Conservation (phyloP, 2,888 invertebrate genomes). For the Oligia fasciuncula region DNA sequence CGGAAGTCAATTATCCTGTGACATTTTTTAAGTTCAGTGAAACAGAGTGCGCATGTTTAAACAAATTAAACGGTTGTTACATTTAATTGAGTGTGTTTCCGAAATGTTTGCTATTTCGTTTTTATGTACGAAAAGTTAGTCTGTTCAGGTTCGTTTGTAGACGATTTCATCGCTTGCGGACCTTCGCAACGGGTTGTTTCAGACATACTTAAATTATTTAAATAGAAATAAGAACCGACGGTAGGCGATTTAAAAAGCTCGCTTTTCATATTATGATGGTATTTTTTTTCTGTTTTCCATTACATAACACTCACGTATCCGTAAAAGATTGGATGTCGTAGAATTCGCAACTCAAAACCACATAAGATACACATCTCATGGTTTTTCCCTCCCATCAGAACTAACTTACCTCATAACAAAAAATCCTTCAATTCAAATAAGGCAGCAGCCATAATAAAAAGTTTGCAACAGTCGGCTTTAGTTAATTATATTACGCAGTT, state of each 20-base stretch:
- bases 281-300: background rate
- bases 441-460: slow-evolving; percentile 45
- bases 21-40: slow-evolving; percentile 41
- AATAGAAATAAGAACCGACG: background rate
- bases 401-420: slow-evolving; percentile 23
- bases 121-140: background rate
- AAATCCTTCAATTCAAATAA: slow-evolving; percentile 30
- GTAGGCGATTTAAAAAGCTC: background rate
- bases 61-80: slow-evolving; percentile 18
- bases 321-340: background rate
- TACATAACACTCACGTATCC: background rate
- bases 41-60: slow-evolving; percentile 28
- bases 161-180: background rate
- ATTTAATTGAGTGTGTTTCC: slow-evolving; percentile 19
- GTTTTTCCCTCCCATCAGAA: background rate
- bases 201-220: background rate
- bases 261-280: background rate
- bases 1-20: slow-evolving; percentile 38
- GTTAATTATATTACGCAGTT: slow-evolving; percentile 63
- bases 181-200: background rate
- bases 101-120: slow-evolving; percentile 4
- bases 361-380: background rate
- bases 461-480: slow-evolving; percentile 34
- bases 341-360: background rate
- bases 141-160: background rate